Evolutionary conservation across 1,140 invertebrate species (phyloP), one percentile per base, ranked within the genome.

Genomic region (Ptiloglossa arizonensis): DNA sequence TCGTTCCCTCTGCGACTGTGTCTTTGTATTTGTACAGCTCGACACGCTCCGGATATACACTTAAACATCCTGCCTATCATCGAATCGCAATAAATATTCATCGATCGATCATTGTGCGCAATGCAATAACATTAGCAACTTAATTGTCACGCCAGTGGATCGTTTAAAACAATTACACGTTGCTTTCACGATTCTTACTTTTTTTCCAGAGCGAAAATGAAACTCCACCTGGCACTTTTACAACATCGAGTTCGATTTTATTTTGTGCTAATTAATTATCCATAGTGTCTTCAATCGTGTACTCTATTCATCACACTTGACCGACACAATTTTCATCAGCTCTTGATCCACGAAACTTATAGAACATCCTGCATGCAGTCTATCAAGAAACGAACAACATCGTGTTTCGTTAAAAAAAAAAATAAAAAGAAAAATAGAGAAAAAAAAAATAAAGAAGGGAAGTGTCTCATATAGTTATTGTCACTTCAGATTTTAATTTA

Each of bases 401-500:
- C 38, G 24, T 24, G 44, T 48, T 66, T 32, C 9, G 6, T 11
- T 1, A 9, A 17, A 54, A 38, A 35, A 17, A 1, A 48, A 41
- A 41, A 41, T 11, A 41, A 13, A 13, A 41, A 41, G 13, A 41
- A 41, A 41, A 41, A 41, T 0, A 9, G n/a, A 41, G 13, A 13
- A 13, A 41, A 41, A 41, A 41, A 41, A 41, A 41, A 41, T 0
- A 9, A 13, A 41, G 5, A 1, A 38, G 6, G 6, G 2, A 59
- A n/a, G 13, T 15, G 0, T 15, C 19, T 62, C 35, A 6, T 41
- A 62, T 6, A 44, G 9, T 41, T 11, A 32, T 5, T 1, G 69
- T 79, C 76, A 83, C 69, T 79, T 83, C 69, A 70, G 66, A 83
- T 79, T 74, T 70, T n/a, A 24, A 15, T 17, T 63, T 44, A 15